phyloP scores from a whole-genome alignment of 2,113 vertebrate species.

The Vicugna pacos region DNA sequence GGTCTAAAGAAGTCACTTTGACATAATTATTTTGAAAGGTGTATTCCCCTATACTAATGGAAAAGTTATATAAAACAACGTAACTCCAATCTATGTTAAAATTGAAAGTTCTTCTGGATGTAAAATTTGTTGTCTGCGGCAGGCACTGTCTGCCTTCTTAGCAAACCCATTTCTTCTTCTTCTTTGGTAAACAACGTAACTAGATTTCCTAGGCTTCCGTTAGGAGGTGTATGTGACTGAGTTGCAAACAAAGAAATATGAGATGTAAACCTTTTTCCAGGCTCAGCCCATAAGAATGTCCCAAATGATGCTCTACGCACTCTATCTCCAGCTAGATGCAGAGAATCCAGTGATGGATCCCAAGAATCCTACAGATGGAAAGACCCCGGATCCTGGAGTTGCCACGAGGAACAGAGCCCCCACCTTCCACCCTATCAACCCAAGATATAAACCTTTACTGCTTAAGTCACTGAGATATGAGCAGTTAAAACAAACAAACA shows the following conservation, averaged over 20 bases:
- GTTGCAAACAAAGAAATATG: neutral
- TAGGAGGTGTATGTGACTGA: neutral
- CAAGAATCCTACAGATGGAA: neutral
- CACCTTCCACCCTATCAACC: neutral
- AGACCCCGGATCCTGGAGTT: neutral
- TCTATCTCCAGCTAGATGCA: neutral
- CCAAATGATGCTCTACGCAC: neutral
- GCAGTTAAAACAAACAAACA: neutral
- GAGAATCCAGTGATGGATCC: neutral
- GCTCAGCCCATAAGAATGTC: neutral
- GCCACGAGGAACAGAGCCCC: neutral
- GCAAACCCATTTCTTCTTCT: neutral
- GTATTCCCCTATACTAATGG: neutral
- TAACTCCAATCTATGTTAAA: slow-evolving; percentile 11
- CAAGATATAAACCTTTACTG: neutral
- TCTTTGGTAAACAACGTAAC: neutral
- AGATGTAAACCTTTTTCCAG: neutral
- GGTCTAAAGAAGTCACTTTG: neutral
- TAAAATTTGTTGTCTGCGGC: neutral
- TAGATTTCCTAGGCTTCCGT: neutral
- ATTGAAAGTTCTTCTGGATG: neutral
- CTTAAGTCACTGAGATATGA: neutral
- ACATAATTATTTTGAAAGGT: neutral
- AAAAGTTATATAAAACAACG: neutral
- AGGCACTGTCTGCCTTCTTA: neutral